Percentiles rank a stretch among this genome's conserved stretches.
Evolutionary conservation across 2,113 vertebrate genomes (phyloP).

Genomic region (Myanophis thanlyinensis): DNA sequence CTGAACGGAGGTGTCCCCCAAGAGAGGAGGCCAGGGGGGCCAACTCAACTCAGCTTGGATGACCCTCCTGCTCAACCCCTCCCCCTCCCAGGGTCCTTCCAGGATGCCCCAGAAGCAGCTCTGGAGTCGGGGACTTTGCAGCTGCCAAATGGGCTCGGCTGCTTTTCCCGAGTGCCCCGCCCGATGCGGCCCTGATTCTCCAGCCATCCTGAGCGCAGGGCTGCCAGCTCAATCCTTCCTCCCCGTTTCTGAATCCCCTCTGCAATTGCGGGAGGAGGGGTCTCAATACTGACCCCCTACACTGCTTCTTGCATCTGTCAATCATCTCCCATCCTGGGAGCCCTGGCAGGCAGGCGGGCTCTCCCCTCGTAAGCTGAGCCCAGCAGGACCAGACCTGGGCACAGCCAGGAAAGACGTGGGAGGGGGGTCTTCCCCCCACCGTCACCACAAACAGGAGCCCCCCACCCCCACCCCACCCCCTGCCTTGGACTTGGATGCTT

Average conservation of each 20-base stretch:
- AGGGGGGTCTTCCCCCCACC: too few relatives aligned
- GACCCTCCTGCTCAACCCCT: background rate
- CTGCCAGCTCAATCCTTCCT: background rate
- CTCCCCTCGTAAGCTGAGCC: background rate
- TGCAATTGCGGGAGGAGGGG: background rate
- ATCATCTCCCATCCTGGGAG: background rate
- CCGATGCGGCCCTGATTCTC: background rate
- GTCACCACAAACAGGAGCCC: background rate
- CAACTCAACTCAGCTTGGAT: background rate
- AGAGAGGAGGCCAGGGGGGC: slow-evolving; percentile 34
- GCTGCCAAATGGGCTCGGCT: background rate
- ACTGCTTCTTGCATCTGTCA: background rate
- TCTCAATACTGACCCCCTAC: background rate
- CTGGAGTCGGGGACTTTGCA: background rate
- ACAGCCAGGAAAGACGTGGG: background rate
- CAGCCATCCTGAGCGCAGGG: too few relatives aligned
- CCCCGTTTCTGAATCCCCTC: background rate
- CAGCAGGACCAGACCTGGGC: background rate
- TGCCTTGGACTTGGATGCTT: background rate
- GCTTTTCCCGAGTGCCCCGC: background rate
- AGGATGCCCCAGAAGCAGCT: background rate
- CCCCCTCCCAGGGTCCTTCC: accelerated
- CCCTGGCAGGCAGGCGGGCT: accelerated
- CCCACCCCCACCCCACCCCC: background rate
- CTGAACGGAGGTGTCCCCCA: slow-evolving; percentile 68